Conservation (phyloP, 1,140 invertebrate species). For the Panagrolaimus sp. region DNA sequence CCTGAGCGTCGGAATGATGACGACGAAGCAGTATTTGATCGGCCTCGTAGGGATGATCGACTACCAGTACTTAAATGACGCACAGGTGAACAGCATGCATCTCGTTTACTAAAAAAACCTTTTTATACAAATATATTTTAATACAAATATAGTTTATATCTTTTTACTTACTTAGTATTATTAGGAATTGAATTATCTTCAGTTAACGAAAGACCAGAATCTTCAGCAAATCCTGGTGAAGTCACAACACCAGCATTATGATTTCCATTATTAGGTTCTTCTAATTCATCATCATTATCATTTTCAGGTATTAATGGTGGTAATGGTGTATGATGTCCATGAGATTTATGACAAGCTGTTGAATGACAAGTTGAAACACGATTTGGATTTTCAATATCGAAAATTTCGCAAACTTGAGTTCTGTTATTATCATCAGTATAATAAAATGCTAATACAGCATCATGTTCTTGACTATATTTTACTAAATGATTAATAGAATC, state of each 20-base stretch:
- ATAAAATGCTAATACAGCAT: slow-evolving; percentile 45
- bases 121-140: background rate
- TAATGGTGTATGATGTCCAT: background rate
- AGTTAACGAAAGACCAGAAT: background rate
- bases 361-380: background rate
- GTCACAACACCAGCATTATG: background rate
- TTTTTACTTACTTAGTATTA: too few relatives aligned
- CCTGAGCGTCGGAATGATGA: background rate
- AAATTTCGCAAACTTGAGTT: background rate
- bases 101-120: slow-evolving; percentile 8
- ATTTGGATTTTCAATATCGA: slow-evolving; percentile 6
- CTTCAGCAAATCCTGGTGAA: background rate
- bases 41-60: background rate
- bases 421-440: slow-evolving; percentile 48
- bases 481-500: slow-evolving; percentile 39
- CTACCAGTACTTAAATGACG: background rate
- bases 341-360: background rate
- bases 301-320: background rate
- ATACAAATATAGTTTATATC: background rate
- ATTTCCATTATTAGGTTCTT: too few relatives aligned
- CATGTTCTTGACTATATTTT: slow-evolving; percentile 41
- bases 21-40: too few relatives aligned
- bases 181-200: background rate
- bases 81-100: background rate
- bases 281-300: background rate